phyloP scores from a whole-genome alignment of 2,888 invertebrate species.

The Caenorhabditis sulstoni region DNA sequence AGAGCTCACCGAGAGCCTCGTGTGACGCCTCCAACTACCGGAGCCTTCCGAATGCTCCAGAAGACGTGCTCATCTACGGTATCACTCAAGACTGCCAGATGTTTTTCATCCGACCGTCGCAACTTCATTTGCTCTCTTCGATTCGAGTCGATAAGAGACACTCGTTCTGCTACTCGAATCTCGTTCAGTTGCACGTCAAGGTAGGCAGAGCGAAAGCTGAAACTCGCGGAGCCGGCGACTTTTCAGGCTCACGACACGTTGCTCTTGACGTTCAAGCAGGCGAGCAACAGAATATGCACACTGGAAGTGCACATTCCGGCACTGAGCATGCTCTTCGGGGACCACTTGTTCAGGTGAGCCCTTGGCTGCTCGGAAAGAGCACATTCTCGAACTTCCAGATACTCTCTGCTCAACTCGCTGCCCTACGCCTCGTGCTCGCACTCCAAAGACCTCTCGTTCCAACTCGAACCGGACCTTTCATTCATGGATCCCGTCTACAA shows the following conservation, averaged over 20 bases:
- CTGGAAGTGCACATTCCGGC: slow-evolving; percentile 74
- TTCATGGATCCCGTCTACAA: slow-evolving; percentile 67
- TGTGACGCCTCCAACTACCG: slow-evolving; percentile 54
- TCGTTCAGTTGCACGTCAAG: slow-evolving; percentile 71
- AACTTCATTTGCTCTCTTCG: slow-evolving; percentile 63
- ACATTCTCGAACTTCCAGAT: too few relatives aligned
- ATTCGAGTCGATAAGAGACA: slow-evolving; percentile 61
- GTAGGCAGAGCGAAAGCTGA: slow-evolving; percentile 28
- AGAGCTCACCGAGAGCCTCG: background rate
- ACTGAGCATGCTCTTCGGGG: slow-evolving; percentile 66
- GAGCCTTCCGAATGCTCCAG: slow-evolving; percentile 37
- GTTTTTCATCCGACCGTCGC: slow-evolving; percentile 71
- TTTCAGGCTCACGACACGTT: slow-evolving; percentile 61
- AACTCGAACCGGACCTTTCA: slow-evolving; percentile 67
- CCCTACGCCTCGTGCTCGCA: slow-evolving; percentile 75
- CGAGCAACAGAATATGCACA: slow-evolving; percentile 74
- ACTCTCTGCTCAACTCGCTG: slow-evolving; percentile 71
- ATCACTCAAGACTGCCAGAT: slow-evolving; percentile 74
- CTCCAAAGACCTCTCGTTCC: slow-evolving; percentile 48
- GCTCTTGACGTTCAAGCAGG: slow-evolving; percentile 61
- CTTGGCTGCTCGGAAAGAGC: too few relatives aligned
- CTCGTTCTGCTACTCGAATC: slow-evolving; percentile 70
- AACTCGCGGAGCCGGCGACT: background rate
- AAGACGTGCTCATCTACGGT: slow-evolving; percentile 64
- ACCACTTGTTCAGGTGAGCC: slow-evolving; percentile 67